phyloP scores from a whole-genome alignment of 2,797 vertebrate species.

The Emydoidea blandingii region DNA sequence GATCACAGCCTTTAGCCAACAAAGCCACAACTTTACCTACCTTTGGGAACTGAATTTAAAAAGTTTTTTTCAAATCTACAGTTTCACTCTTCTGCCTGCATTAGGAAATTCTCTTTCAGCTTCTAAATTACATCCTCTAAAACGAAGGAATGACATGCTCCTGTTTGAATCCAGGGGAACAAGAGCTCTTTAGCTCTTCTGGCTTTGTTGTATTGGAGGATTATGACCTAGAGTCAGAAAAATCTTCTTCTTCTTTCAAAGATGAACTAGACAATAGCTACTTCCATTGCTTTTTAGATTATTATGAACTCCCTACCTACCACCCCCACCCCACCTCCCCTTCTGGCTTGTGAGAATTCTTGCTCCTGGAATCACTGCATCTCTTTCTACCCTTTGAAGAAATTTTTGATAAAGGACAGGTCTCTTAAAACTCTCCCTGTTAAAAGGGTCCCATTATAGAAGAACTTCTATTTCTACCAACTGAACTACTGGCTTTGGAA shows the following conservation, averaged over 20 bases:
- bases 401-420: not conserved
- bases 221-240: not conserved
- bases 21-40: not conserved
- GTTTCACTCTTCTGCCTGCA: not conserved
- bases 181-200: not conserved
- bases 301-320: not conserved
- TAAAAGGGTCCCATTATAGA: not conserved
- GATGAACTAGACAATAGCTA: not conserved
- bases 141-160: not conserved
- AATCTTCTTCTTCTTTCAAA: not conserved
- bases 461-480: not conserved
- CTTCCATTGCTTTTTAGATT: not conserved
- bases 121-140: not conserved
- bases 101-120: not conserved
- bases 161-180: not conserved
- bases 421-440: not conserved
- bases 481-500: not conserved
- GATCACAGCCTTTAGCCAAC: not conserved
- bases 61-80: not conserved
- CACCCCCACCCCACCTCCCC: not conserved
- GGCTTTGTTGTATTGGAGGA: not conserved
- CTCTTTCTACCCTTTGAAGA: not conserved
- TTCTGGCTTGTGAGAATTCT: not conserved
- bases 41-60: not conserved
- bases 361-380: not conserved